Evolutionary conservation across 2,888 invertebrate species (phyloP), one percentile per base, ranked within the genome.

Genomic region (Papilio demoleus): DNA sequence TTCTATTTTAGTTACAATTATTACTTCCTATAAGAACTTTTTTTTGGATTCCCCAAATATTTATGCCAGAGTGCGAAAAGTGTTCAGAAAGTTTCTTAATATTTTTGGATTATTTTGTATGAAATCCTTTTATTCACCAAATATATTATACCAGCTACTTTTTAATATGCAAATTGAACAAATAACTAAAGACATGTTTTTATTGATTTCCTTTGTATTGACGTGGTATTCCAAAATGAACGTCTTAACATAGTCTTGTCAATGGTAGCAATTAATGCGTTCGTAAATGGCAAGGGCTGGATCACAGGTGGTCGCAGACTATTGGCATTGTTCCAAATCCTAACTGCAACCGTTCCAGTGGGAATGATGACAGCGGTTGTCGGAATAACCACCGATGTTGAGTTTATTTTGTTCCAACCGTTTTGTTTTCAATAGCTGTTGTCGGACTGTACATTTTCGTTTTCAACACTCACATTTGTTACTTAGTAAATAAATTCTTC

Each of bases 311-410:
- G 60, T 40, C 59, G 27, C 68, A 59, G 59, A 68, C 60, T 66
- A 62, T 60, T 76, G 74, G 75, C 71, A 24, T 24, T 65, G 40
- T 64, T 72, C 76, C 75, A 75, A 74, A 66, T 72, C 68, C 70
- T 68, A 65, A 65, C 73, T 71, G 69, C 71, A 72, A 74, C 69
- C 70, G 71, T 70, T 71, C 71, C 19, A 47, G 17, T 64, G 36
- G 19, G 27, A 14, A n/a, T 45, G 59, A 34, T 60, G 68, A 60
- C 68, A 65, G 50, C 63, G 38, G 31, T 64, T 53, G 61, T 42
- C 67, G 61, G 53, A 53, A 61, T 50, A 61, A 5, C 42, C 50
- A 38, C 63, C 36, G 36, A 36, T 38, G 50, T 50, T 66, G 17
- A 11, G 67, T 61, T 60, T 61, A 61, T 61, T 60, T 66, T 50